Evolutionary conservation across 1,140 invertebrate species (phyloP).

Genomic region (Aphelinus certus): DNA sequence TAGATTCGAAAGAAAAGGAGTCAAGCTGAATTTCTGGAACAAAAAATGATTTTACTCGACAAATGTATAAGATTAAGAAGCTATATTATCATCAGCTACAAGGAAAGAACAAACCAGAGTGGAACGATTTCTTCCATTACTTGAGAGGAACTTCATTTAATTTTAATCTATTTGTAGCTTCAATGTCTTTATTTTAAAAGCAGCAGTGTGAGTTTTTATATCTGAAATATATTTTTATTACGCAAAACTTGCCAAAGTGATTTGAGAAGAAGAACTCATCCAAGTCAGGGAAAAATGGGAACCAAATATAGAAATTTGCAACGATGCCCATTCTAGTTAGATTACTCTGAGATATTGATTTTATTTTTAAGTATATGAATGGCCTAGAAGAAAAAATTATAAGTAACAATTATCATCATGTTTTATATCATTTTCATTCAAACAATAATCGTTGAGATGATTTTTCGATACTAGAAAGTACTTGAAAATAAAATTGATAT

Average conservation of each 20-base stretch:
- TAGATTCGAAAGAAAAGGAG: constrained; percentile 67
- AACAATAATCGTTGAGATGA: too few species aligned
- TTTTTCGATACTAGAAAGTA: too few species aligned
- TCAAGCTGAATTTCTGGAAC: constrained; percentile 62
- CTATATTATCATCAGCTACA: not conserved
- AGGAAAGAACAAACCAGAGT: not conserved
- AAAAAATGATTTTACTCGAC: not conserved
- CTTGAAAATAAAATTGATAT: too few species aligned
- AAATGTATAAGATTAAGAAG: not conserved
- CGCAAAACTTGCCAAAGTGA: not conserved
- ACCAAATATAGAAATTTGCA: too few species aligned
- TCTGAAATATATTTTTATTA: constrained; percentile 1
- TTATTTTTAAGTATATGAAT: too few species aligned
- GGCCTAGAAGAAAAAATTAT: too few species aligned
- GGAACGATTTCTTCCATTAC: not conserved
- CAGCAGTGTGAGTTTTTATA: constrained; percentile 3
- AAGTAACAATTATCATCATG: too few species aligned
- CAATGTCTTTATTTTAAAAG: constrained; percentile 2
- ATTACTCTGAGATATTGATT: too few species aligned
- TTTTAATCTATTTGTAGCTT: constrained; percentile 15
- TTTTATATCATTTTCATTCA: too few species aligned
- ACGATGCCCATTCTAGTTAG: too few species aligned
- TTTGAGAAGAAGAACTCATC: not conserved
- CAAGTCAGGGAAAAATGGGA: too few species aligned
- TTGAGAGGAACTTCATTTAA: constrained; percentile 5